These are phyloP conservation scores for Sclerodermus sp. DNA, from an alignment of 2,888 invertebrate species.

Conservation along the genomic window DNA sequence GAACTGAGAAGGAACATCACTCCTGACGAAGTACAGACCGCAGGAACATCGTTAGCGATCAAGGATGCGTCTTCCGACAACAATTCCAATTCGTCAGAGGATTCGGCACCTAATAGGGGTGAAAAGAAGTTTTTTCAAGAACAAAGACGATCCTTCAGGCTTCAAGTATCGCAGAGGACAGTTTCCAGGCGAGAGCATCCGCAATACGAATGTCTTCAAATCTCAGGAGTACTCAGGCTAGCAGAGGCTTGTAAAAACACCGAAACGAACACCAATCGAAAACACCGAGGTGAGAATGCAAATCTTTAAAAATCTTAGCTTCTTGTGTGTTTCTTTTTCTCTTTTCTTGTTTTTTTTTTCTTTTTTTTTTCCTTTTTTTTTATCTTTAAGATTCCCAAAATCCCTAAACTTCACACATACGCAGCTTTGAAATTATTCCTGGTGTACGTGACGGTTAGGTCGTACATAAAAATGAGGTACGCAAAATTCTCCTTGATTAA, in stretches of 20 bases:
- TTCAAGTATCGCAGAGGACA: conserved; percentile 58
- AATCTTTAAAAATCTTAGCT: conserved; percentile 7
- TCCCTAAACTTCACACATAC: too few relatives aligned
- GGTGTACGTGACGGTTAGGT: too few relatives aligned
- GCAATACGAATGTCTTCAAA: conserved; percentile 60
- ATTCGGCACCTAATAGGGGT: conserved; percentile 15
- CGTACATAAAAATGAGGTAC: too few relatives aligned
- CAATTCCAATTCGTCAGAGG: conserved; percentile 61
- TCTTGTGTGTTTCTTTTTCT: too few relatives aligned
- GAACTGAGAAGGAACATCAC: conserved; percentile 68
- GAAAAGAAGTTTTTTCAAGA: conserved; percentile 30
- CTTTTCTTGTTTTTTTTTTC: too few relatives aligned
- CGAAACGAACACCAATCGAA: conserved; percentile 23
- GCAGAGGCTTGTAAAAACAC: conserved; percentile 39
- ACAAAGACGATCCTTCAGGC: conserved; percentile 57
- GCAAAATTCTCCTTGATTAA: too few relatives aligned
- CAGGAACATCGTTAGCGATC: conserved; percentile 34
- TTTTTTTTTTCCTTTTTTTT: too few relatives aligned
- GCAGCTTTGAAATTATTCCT: too few relatives aligned
- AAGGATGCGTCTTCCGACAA: conserved; percentile 55
- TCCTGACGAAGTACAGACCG: conserved; percentile 55
- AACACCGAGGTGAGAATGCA: conserved; percentile 34
- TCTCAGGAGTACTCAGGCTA: conserved; percentile 57
- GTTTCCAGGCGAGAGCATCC: conserved; percentile 58
- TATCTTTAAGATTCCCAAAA: too few relatives aligned